Base-by-base conservation (phyloP, 2,113 vertebrate genomes). In the Haplotaxodon microlepis region DNA sequence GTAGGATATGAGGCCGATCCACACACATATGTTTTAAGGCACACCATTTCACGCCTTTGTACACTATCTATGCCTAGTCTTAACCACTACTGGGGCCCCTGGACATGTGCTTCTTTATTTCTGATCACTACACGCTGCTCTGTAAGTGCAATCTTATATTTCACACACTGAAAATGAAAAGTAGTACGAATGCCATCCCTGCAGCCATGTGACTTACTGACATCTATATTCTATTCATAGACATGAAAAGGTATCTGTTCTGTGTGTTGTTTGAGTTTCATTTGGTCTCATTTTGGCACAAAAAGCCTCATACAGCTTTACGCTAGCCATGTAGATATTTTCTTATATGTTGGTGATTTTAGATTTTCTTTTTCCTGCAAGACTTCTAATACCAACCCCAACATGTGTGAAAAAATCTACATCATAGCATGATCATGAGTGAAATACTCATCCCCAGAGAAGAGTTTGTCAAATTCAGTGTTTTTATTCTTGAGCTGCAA, bases 41-140 rank as follows among this genome's bases (percentile, higher is more conserved):
- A 31, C 24, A 11, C 42, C 21, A 19, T 76, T 50, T 4, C 2
- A 19, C 6, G 0, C 40, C 71, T 76, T 76, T 47, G 16, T 19
- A 50, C 14, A 78, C 3, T 12, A 12, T 78, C 6, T 50, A 50
- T 4, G 29, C 2, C 45, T 31, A 4, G 16, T 5, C 27, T 47
- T 50, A 13, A 78, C 71, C 42, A 2, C 16, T 4, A 19, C 24
- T 31, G 42, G 19, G 16, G 16, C 24, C 36, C 34, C 2, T 85
- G 89, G 84, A 90, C 63, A 24, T 84, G 76, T 59, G 81, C 66
- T 84, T 76, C 84, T 79, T 24, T 81, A 91, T 81, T 42, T 91
- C 10, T 61, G 81, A 78, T 83, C 85, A 71, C 88, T 79, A 73
- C 69, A 73, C 56, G 34, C 16, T 82, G 76, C 61, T 71, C 38